These are phyloP conservation scores for Danaus plexippus DNA, from an alignment of 1,140 invertebrate genomes.

Conservation along the genomic window DNA sequence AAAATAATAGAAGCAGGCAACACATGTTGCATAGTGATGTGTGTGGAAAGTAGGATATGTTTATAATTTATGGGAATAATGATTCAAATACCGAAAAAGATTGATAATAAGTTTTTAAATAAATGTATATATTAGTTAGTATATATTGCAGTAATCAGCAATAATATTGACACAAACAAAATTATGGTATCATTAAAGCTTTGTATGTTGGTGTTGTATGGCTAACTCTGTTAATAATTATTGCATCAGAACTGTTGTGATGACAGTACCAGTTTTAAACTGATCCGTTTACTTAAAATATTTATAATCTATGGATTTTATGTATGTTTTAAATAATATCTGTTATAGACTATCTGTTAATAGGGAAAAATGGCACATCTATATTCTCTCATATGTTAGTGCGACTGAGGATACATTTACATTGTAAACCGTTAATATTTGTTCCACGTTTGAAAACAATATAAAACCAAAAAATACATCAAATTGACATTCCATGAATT, in stretches of 20 bases:
- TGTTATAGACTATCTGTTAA: conserved; percentile 25
- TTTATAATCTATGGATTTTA: conserved; percentile 7
- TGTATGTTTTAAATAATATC: conserved; percentile 21
- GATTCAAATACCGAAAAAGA: too few relatives aligned
- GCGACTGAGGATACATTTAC: conserved; percentile 28
- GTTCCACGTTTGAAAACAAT: conserved; percentile 33
- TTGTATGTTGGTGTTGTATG: conserved; percentile 24
- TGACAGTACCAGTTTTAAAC: conserved; percentile 13
- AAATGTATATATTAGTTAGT: too few relatives aligned
- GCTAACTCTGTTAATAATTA: conserved; percentile 15
- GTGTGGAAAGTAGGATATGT: too few relatives aligned
- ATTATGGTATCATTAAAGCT: conserved; percentile 20
- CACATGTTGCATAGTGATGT: too few relatives aligned
- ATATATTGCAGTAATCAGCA: too few relatives aligned
- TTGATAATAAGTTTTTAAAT: too few relatives aligned
- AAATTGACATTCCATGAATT: conserved; percentile 49
- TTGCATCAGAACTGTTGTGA: conserved; percentile 9
- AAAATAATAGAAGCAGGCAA: too few relatives aligned
- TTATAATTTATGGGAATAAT: too few relatives aligned
- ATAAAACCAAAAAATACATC: conserved; percentile 26
- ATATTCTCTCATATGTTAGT: conserved; percentile 35
- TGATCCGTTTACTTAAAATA: conserved; percentile 9
- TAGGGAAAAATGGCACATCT: conserved; percentile 39
- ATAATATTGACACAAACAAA: too few relatives aligned
- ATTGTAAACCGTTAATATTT: conserved; percentile 30